A percentile compares a stretch with the other conserved stretches of the same genome.
Evolutionary conservation across 2,888 invertebrate genomes (phyloP).

Genomic region (Catonia carolina): DNA sequence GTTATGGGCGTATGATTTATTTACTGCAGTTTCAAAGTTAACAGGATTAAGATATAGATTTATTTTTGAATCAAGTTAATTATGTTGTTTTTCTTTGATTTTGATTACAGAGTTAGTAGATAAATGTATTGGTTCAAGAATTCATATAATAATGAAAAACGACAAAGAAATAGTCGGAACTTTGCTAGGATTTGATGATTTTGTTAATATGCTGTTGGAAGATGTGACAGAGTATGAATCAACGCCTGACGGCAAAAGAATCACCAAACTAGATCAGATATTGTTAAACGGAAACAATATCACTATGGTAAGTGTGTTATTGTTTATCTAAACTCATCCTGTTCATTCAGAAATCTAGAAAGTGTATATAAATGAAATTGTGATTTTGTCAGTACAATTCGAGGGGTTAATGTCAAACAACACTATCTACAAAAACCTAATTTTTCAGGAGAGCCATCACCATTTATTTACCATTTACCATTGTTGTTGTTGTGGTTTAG

Average conservation of each 20-base stretch:
- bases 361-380: no score
- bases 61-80: no score
- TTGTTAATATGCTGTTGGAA: conserved; percentile 96
- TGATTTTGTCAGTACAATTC: no score
- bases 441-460: conserved; percentile 12
- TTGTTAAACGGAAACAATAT: conserved; percentile 98
- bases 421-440: no score
- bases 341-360: conserved; percentile 13
- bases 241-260: conserved; percentile 90
- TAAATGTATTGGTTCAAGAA: conserved; percentile 98
- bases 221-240: conserved; percentile 98
- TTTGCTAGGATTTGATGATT: conserved; percentile 94
- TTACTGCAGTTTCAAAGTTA: no score
- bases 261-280: conserved; percentile 96
- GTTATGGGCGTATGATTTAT: no score
- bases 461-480: conserved; percentile 5
- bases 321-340: background rate
- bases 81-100: background rate
- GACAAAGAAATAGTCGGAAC: conserved; percentile 99
- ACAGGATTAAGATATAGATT: no score
- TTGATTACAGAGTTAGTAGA: conserved; percentile 80
- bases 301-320: conserved; percentile 68
- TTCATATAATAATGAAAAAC: conserved; percentile 99
- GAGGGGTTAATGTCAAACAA: no score
- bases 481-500: no score